Percentiles rank a stretch among this genome's conserved stretches.
phyloP scores from a whole-genome alignment of 2,888 invertebrate species.

The Prosopocoilus inquinatus region DNA sequence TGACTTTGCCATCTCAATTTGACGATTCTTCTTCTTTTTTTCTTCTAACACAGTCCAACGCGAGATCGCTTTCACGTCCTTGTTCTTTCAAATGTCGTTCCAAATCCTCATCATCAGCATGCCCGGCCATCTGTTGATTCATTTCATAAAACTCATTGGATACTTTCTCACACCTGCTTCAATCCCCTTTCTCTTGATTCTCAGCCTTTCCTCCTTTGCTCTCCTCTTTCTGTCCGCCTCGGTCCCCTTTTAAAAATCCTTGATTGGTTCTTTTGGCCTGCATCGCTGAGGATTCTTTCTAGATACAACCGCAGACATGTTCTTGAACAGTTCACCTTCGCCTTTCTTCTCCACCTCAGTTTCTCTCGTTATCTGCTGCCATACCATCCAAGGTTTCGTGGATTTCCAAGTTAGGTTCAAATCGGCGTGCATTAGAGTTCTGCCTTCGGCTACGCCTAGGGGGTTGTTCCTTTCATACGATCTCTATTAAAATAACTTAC shows the following conservation, averaged over 20 bases:
- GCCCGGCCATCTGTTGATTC: slow-evolving; percentile 87
- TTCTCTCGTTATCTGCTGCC: slow-evolving; percentile 79
- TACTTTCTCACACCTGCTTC: no score
- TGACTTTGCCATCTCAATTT: slow-evolving; percentile 63
- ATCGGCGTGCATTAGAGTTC: not conserved
- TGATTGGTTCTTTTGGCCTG: slow-evolving; percentile 61
- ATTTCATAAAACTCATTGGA: slow-evolving; percentile 81
- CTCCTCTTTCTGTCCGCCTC: slow-evolving; percentile 66
- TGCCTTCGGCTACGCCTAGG: not conserved
- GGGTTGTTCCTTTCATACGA: slow-evolving; percentile 16
- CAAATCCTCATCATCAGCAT: slow-evolving; percentile 84
- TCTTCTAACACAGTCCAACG: slow-evolving; percentile 81
- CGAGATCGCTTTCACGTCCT: slow-evolving; percentile 88
- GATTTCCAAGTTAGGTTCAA: not conserved
- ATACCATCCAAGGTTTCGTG: slow-evolving; percentile 79
- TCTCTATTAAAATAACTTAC: slow-evolving; percentile 21
- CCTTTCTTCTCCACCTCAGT: slow-evolving; percentile 63
- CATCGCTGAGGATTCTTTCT: slow-evolving; percentile 65
- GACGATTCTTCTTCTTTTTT: slow-evolving; percentile 63
- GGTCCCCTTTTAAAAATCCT: slow-evolving; percentile 70
- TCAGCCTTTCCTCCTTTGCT: slow-evolving; percentile 63
- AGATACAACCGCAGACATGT: slow-evolving; percentile 65
- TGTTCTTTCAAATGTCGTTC: slow-evolving; percentile 72
- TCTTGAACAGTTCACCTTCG: slow-evolving; percentile 70
- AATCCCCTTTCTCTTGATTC: slow-evolving; percentile 74